Evolutionary conservation across 1,140 invertebrate species (phyloP).

Genomic region (Drosophila pallidifrons): DNA sequence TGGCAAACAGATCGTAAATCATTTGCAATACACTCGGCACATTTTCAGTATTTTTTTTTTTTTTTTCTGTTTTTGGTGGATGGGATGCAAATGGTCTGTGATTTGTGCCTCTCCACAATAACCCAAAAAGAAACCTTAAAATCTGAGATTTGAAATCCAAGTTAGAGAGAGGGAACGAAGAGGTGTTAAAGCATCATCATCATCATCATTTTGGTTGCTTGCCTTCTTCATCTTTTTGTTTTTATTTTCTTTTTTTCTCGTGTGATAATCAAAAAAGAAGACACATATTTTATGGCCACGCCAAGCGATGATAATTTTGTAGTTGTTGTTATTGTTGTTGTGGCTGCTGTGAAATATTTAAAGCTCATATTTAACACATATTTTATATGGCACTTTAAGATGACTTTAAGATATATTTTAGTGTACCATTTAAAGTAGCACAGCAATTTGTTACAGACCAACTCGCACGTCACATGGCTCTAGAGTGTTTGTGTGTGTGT

Average conservation of each 20-base stretch:
- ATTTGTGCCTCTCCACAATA: slow-evolving; percentile 33
- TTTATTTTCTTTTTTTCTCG: too few relatives aligned
- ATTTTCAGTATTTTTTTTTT: not conserved
- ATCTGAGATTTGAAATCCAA: slow-evolving; percentile 11
- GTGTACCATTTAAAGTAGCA: slow-evolving; percentile 71
- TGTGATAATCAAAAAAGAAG: slow-evolving; percentile 53
- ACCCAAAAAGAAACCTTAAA: slow-evolving; percentile 29
- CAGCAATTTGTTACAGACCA: slow-evolving; percentile 67
- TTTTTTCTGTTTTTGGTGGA: too few relatives aligned
- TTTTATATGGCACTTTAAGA: slow-evolving; percentile 66
- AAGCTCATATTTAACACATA: slow-evolving; percentile 71
- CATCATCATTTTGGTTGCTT: slow-evolving; percentile 34
- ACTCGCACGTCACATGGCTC: slow-evolving; percentile 27
- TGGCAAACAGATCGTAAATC: slow-evolving; percentile 76
- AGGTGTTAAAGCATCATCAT: not conserved
- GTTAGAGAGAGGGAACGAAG: slow-evolving; percentile 44
- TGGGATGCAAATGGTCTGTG: slow-evolving; percentile 47
- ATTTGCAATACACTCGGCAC: slow-evolving; percentile 38
- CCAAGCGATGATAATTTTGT: slow-evolving; percentile 41
- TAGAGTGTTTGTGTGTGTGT: not conserved
- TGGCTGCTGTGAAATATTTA: slow-evolving; percentile 40
- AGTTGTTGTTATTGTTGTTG: slow-evolving; percentile 22
- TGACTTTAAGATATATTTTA: slow-evolving; percentile 72
- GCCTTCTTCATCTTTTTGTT: slow-evolving; percentile 20
- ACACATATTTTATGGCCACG: slow-evolving; percentile 55